Evolutionary conservation across 2,113 vertebrate genomes (phyloP).

Genomic region (Cisticola juncidis): DNA sequence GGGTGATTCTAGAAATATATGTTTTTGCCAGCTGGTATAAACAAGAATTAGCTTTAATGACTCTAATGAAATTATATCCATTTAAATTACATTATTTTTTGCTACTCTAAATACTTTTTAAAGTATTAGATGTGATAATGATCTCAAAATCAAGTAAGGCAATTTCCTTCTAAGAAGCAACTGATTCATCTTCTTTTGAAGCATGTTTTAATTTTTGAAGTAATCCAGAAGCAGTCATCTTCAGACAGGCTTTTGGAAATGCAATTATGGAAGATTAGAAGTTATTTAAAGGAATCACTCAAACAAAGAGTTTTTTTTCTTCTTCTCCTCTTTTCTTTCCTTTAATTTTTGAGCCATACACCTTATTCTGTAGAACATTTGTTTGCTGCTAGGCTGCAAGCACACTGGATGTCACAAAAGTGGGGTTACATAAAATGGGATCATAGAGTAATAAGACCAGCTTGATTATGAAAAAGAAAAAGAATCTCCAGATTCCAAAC

Average conservation of each 20-base stretch:
- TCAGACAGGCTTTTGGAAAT: background rate
- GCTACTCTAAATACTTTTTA: background rate
- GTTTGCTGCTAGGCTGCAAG: background rate
- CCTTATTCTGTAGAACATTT: background rate
- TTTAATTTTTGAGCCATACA: background rate
- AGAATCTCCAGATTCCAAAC: background rate
- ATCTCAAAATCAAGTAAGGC: background rate
- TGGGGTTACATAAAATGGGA: background rate
- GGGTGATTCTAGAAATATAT: background rate
- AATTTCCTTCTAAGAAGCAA: background rate
- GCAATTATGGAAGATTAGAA: background rate
- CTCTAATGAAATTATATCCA: background rate
- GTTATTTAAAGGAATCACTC: background rate
- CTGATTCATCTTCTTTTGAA: background rate
- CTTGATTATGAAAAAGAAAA: background rate
- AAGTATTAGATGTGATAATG: background rate
- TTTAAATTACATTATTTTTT: background rate
- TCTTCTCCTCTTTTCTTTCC: background rate
- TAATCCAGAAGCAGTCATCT: background rate
- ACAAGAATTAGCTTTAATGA: background rate
- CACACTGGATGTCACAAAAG: background rate
- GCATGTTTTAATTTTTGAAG: background rate
- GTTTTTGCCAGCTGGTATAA: background rate
- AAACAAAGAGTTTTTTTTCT: accelerated
- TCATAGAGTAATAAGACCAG: background rate